Evolutionary conservation across 2,888 invertebrate species (phyloP), one percentile per base, ranked within the genome.

Genomic region (Patella caerulea): DNA sequence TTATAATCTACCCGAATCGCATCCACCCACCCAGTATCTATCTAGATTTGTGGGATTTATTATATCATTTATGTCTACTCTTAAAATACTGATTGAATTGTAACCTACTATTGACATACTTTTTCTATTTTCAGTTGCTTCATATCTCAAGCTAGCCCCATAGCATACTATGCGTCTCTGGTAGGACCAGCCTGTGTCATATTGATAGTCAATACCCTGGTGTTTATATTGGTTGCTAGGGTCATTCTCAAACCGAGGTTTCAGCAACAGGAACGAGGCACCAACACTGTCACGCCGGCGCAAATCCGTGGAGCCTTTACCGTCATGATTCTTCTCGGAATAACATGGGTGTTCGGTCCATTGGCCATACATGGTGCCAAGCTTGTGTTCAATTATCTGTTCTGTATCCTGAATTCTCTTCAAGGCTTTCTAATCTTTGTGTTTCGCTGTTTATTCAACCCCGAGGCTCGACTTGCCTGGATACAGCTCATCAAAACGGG

Each of bases 181-280:
- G 85, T 93, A n/a, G 91, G 85, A 7, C 93, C 93, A 1, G 90
- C 91, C 15, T 92, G 92, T 79, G 59, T 92, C 24, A 91, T 93
- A 56, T 85, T 93, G 3, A 74, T 91, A 7, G 85, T 91, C 81
- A 93, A 93, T 85, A 87, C 88, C n/a, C 83, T 91, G 29, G 91
- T 93, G 45, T 93, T 93, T 83, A 84, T 91, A 55, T 84, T 92
- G 84, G 88, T 89, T 70, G 84, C 88, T 17, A 77, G 88, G 69
- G 88, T 89, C 53, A 88, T 89, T 71, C 79, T 89, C 75, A 85
- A 84, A 55, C 89, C 89, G 5, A 84, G 84, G 74, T 87, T 89
- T 79, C 86, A 86, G 75, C 86, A 87, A 55, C 81, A 85, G 54
- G 72, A 79, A 70, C 24, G 72, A 29, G 70, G 77, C 45, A 53